Evolutionary conservation across 1,140 invertebrate species (phyloP), one percentile per base, ranked within the genome.

Genomic region (Panulirus ornatus): DNA sequence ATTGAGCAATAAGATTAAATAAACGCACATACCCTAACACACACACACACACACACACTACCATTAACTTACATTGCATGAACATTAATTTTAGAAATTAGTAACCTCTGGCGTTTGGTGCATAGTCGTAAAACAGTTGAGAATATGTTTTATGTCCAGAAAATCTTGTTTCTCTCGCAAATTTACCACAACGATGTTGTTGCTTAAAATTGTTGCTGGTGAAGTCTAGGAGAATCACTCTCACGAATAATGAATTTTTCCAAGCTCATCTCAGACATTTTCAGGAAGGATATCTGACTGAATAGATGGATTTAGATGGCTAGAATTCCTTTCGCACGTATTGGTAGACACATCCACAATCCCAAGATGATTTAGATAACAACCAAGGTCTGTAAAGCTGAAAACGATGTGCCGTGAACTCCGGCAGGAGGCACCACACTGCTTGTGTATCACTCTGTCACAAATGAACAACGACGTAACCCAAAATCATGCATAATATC

Each of bases 221-320:
- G n/a, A n/a, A n/a, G n/a, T n/a, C n/a, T n/a, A n/a, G n/a, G 22
- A 54, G 9, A 54, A 16, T 66, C n/a, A 3, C n/a, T 66, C 1
- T 66, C 8, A 27, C 30, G 5, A 11, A 11, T 66, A 30, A 6
- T 6, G 58, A 6, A 6, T 27, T 19, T 1, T 27, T 19, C 58
- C 22, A 6, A 6, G 14, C 30, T 14, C 5, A 5, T 47, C 58
- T 66, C 58, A 27, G 5, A 27, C n/a, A 27, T 66, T 66, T 66
- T 27, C n/a, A 27, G 22, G 30, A 66, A 40, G 42, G 79, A 89
- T 83, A 89, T 89, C 78, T 89, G 83, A 89, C 83, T 89, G 87
- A 89, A 89, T 89, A 89, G 83, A 89, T 89, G 87, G 87, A 79
- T 83, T 89, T 82, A 83, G 83, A 83, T 89, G 87, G 87, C 47